A percentile compares a stretch with the other conserved stretches of the same genome.
Conservation (phyloP, 2,113 vertebrate genomes). For the Steatornis caripensis region DNA sequence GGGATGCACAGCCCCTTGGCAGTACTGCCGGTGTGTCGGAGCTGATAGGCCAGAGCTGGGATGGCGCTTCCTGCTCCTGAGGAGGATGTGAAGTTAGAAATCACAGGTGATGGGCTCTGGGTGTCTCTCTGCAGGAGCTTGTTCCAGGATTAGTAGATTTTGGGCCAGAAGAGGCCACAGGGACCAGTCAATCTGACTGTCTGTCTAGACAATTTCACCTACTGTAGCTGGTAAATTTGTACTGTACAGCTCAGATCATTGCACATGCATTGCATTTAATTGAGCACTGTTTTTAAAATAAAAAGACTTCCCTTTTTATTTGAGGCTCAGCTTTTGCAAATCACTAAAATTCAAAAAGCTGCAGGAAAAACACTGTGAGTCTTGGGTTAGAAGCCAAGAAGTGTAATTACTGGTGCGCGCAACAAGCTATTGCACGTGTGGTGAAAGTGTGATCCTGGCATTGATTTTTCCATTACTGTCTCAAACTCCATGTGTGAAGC, state of each 20-base stretch:
- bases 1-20: background rate
- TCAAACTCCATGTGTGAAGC: background rate
- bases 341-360: background rate
- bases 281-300: background rate
- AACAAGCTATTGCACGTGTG: background rate
- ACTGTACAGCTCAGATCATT: background rate
- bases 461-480: constrained; percentile 18
- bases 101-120: background rate
- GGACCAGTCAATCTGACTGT: background rate
- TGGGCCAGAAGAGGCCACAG: background rate
- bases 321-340: background rate
- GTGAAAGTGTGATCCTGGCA: background rate
- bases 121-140: background rate
- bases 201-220: background rate
- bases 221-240: background rate
- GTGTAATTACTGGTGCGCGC: background rate
- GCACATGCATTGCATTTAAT: background rate
- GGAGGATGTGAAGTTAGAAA: background rate
- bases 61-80: background rate
- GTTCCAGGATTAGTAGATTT: background rate
- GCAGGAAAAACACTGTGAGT: background rate
- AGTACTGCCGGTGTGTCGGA: accelerated
- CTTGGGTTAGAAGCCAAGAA: background rate
- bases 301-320: background rate
- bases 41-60: background rate